Percentiles rank a stretch among this genome's conserved stretches.
phyloP scores from a whole-genome alignment of 2,888 invertebrate genomes.

The Hedya salicella region DNA sequence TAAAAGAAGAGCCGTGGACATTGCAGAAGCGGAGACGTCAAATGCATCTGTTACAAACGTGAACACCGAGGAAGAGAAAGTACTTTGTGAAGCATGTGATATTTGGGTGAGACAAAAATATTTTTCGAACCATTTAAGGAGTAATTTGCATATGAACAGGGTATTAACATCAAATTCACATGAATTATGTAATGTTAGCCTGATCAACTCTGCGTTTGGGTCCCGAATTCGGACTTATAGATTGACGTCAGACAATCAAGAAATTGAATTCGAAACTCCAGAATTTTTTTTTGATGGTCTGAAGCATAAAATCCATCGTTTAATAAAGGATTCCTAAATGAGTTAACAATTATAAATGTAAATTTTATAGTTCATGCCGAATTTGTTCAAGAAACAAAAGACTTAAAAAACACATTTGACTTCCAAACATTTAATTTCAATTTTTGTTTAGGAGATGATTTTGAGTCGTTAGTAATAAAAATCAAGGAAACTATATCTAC shows the following conservation, averaged over 20 bases:
- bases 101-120: slow-evolving; percentile 7
- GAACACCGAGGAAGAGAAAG: background rate
- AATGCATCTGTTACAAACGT: background rate
- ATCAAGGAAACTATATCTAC: background rate
- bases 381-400: slow-evolving; percentile 47
- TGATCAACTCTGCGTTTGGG: slow-evolving; percentile 6
- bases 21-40: background rate
- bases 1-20: background rate
- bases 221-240: slow-evolving; percentile 13
- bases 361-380: slow-evolving; percentile 47
- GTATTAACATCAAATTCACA: background rate
- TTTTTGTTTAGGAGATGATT: slow-evolving; percentile 41
- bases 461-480: slow-evolving; percentile 42
- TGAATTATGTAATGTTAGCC: background rate
- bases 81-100: background rate
- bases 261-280: background rate
- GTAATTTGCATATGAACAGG: slow-evolving; percentile 2
- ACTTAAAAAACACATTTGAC: slow-evolving; percentile 44
- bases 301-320: background rate
- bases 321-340: background rate
- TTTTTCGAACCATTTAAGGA: background rate
- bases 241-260: background rate
- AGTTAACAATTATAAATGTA: slow-evolving; percentile 28
- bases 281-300: slow-evolving; percentile 13
- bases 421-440: slow-evolving; percentile 48